Evolutionary conservation across 2,888 invertebrate species (phyloP).

Genomic region (Carabus problematicus): DNA sequence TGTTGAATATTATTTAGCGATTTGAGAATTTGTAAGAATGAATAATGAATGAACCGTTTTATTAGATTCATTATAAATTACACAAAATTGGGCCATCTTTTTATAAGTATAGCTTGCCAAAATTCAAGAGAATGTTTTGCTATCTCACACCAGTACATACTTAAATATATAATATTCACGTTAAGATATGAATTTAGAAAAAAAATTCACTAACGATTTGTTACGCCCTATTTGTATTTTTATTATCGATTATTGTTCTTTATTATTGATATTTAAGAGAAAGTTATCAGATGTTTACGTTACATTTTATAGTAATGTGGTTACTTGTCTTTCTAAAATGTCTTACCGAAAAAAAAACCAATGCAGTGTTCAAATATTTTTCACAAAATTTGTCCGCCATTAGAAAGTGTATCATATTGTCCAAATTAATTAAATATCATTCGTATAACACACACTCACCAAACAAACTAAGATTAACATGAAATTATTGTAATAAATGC

Average conservation of each 20-base stretch:
- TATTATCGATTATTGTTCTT: no score
- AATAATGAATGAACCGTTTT: not conserved
- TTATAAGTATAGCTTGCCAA: not conserved
- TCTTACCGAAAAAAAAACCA: slow-evolving; percentile 27
- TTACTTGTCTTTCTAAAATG: slow-evolving; percentile 2
- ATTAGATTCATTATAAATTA: no score
- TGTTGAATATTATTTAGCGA: not conserved
- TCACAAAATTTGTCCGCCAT: not conserved
- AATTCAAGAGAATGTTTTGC: not conserved
- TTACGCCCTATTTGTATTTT: no score
- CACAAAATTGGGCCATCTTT: no score
- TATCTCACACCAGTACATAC: no score
- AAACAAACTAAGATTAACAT: not conserved
- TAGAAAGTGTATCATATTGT: slow-evolving; percentile 7
- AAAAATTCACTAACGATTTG: no score
- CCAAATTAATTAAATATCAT: not conserved
- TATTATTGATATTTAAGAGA: no score
- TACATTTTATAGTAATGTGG: not conserved
- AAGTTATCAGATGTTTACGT: not conserved
- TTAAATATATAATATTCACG: no score
- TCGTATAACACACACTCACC: not conserved
- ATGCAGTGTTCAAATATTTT: slow-evolving; percentile 36
- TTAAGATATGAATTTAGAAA: no score
- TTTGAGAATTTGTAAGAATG: not conserved
- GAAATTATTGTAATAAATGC: not conserved